Percentiles rank a stretch among this genome's conserved stretches.
phyloP scores from a whole-genome alignment of 2,888 invertebrate genomes.

The Diarsia mendica region DNA sequence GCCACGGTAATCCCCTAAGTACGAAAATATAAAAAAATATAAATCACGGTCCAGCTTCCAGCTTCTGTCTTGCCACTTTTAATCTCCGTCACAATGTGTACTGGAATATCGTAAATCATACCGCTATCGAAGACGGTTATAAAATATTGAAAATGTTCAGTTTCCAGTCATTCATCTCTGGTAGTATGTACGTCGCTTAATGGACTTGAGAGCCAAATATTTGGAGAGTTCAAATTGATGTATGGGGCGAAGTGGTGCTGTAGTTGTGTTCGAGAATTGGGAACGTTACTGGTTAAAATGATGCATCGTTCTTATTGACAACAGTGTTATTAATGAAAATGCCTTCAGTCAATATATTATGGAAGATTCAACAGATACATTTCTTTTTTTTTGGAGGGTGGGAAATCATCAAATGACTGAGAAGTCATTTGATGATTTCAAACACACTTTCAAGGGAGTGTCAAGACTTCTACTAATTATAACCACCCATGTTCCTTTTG shows the following conservation, averaged over 20 bases:
- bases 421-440: no score
- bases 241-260: slow-evolving; percentile 37
- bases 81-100: slow-evolving; percentile 68
- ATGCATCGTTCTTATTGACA: slow-evolving; percentile 26
- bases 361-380: no score
- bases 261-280: slow-evolving; percentile 31
- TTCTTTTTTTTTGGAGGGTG: no score
- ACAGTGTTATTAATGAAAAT: not conserved
- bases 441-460: no score
- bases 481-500: no score
- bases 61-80: slow-evolving; percentile 58
- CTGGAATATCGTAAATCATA: slow-evolving; percentile 68
- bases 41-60: slow-evolving; percentile 62
- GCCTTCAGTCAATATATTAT: not conserved
- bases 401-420: no score
- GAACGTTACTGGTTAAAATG: slow-evolving; percentile 9
- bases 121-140: slow-evolving; percentile 66
- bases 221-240: slow-evolving; percentile 49
- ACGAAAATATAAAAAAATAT: slow-evolving; percentile 60
- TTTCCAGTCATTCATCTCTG: slow-evolving; percentile 66
- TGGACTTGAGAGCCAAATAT: slow-evolving; percentile 56
- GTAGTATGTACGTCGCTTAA: slow-evolving; percentile 56
- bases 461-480: no score
- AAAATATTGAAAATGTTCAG: slow-evolving; percentile 67
- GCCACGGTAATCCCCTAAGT: slow-evolving; percentile 52